Base-by-base conservation (phyloP, 2,797 vertebrate genomes). In the Falco cherrug region DNA sequence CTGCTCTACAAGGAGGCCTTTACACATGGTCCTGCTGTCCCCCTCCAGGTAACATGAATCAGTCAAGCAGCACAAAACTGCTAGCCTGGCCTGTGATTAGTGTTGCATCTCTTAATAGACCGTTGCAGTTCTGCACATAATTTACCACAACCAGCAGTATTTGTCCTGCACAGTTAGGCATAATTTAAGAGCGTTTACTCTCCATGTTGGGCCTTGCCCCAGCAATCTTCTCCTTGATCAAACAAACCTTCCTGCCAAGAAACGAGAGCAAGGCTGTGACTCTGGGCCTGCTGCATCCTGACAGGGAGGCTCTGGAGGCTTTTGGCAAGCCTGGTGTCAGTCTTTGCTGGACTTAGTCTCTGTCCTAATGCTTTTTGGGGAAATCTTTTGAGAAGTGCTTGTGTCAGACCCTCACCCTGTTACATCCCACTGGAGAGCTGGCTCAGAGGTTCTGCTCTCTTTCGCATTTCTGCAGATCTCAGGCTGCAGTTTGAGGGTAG, bases 241-340 rank as follows among this genome's bases (percentile, higher is more conserved):
- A 94, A 78, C 50, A 89, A 94, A 94, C 56, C 61, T 81, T 85
- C 73, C 83, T 88, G 87, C 57, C 89, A 95, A 95, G 76, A 87
- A 89, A 69, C 0, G 2, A 90, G 76, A 94, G 76, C 85, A 77
- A 77, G 56, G 50, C 89, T 83, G 47, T 24, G 53, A 77, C 57
- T 91, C 69, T 17, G 33, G 43, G 74, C 33, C 64, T 75, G 89
- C 60, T 3, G 8, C 80, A 79, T 83, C 59, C 75, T 9, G 0
- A 53, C 45, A 56, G 78, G 17, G 51, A 92, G 33, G 68, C 33
- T 89, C 84, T 67, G n/a, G 63, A 63, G 64, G 24, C 21, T 91
- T 94, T 84, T 90, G 89, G 51, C 75, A 87, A 71, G 45, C 71
- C 75, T 77, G 75, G 10, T n/a, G 47, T 67, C 41, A 51, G 79